A percentile compares a stretch with the other conserved stretches of the same genome.
These are phyloP conservation scores for Epiblema foenella DNA, from an alignment of 2,888 invertebrate species.

Conservation along the genomic window DNA sequence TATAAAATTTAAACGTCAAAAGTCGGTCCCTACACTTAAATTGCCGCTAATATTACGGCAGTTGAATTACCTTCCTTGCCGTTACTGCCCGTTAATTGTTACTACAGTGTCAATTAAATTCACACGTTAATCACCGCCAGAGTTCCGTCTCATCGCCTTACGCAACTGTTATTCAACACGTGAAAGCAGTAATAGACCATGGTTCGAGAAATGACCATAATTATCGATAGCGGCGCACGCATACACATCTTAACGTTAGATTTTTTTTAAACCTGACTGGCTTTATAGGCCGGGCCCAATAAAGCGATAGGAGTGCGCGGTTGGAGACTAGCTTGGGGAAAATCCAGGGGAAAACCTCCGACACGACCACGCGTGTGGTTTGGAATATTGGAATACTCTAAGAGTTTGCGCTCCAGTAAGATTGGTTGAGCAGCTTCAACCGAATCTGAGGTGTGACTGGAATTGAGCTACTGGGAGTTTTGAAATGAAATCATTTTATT, in stretches of 20 bases:
- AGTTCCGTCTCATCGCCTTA: conserved; percentile 17
- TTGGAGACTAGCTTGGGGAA: no score
- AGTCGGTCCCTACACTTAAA: not conserved
- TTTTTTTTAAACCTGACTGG: no score
- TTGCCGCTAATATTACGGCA: not conserved
- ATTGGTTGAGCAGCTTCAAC: no score
- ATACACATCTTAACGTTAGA: not conserved
- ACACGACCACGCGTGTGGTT: no score
- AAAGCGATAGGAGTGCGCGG: no score
- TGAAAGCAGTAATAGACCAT: conserved; percentile 19
- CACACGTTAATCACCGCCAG: not conserved
- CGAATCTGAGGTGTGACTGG: no score
- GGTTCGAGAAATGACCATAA: conserved; percentile 9
- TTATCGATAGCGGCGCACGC: conserved; percentile 3
- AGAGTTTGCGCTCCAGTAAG: no score
- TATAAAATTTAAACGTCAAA: not conserved
- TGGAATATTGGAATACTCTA: no score
- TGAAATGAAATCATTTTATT: no score
- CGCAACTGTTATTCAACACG: conserved; percentile 8
- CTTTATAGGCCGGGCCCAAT: no score
- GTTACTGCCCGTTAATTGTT: conserved; percentile 1
- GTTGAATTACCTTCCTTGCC: not conserved
- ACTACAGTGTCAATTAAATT: not conserved
- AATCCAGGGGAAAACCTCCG: no score
- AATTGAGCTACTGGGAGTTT: no score